phyloP scores from a whole-genome alignment of 2,888 invertebrate genomes.

The Aspidiotus rigidus region DNA sequence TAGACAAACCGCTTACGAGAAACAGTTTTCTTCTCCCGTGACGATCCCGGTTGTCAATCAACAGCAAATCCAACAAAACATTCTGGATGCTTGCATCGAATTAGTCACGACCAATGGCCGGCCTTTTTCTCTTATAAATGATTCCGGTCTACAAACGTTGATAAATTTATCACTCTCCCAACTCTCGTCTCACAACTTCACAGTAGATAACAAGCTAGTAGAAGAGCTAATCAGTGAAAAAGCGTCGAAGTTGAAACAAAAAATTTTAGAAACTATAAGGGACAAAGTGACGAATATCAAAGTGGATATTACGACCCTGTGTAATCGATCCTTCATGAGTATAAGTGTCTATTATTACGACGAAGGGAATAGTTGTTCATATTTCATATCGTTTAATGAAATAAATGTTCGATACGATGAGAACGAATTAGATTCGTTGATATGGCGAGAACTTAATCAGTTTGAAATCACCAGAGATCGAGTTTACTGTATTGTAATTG shows the following conservation, averaged over 20 bases:
- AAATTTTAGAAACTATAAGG: background rate
- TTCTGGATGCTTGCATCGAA: constrained; percentile 18
- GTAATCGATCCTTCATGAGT: constrained; percentile 2
- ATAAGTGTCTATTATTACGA: background rate
- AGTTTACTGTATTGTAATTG: background rate
- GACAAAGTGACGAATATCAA: background rate
- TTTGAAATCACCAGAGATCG: background rate
- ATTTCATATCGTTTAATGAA: background rate
- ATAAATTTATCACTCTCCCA: background rate
- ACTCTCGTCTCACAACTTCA: background rate
- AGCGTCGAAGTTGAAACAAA: background rate
- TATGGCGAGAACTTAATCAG: background rate
- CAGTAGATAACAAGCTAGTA: background rate
- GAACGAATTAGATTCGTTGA: background rate
- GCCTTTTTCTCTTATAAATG: constrained; percentile 16
- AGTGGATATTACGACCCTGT: background rate
- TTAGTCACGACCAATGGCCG: constrained; percentile 14
- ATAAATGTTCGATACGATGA: background rate
- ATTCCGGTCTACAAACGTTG: constrained; percentile 14
- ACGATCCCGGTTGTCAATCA: background rate
- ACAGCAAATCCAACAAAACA: constrained; percentile 7
- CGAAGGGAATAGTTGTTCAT: background rate
- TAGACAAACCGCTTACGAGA: background rate
- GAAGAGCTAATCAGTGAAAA: background rate
- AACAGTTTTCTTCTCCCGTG: background rate